Evolutionary conservation across 2,888 invertebrate genomes (phyloP).

Genomic region (Meandrusa payeni): DNA sequence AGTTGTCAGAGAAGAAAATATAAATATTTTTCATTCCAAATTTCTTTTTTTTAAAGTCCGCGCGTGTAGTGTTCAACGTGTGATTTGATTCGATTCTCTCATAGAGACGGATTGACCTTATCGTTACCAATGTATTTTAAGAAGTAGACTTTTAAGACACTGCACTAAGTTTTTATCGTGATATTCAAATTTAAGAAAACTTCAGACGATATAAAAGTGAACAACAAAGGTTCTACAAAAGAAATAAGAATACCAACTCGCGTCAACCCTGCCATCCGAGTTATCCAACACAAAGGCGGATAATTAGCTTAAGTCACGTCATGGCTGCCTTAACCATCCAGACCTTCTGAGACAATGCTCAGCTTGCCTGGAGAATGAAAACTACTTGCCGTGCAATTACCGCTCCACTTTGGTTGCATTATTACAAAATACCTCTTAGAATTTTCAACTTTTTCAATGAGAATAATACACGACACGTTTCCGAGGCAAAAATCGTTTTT

Average conservation of each 20-base stretch:
- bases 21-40: too few relatives aligned
- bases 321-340: constrained; percentile 19
- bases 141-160: too few relatives aligned
- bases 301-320: constrained; percentile 24
- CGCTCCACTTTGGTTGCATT: constrained; percentile 10
- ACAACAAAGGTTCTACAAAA: not conserved
- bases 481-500: too few relatives aligned
- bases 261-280: constrained; percentile 13
- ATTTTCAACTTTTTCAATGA: constrained; percentile 8
- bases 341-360: constrained; percentile 19
- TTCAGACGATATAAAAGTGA: constrained; percentile 1
- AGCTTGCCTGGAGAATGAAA: constrained; percentile 16
- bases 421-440: constrained; percentile 17
- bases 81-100: too few relatives aligned
- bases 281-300: constrained; percentile 22
- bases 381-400: constrained; percentile 20
- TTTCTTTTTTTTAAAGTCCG: too few relatives aligned
- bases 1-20: too few relatives aligned
- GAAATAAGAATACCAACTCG: constrained; percentile 10
- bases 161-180: too few relatives aligned
- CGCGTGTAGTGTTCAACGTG: too few relatives aligned
- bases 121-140: too few relatives aligned
- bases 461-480: constrained; percentile 16
- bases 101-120: too few relatives aligned
- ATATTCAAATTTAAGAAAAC: too few relatives aligned